Percentiles rank a stretch among this genome's conserved stretches.
phyloP scores from a whole-genome alignment of 2,797 vertebrate genomes.

The Sebastiscus albofasciatus region DNA sequence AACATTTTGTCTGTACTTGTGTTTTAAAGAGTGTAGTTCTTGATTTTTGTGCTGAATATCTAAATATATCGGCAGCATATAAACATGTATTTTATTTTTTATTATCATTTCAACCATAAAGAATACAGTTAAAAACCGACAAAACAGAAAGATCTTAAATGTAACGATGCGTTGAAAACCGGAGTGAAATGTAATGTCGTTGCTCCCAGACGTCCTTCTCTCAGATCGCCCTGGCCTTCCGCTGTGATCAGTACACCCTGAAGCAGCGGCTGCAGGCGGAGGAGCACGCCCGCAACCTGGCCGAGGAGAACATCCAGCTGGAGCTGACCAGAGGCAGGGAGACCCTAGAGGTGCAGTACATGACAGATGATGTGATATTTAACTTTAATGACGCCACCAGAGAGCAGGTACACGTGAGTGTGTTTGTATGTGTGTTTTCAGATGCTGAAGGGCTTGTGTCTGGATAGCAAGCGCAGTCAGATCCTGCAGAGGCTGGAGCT shows the following conservation, averaged over 20 bases:
- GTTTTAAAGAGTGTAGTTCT: background rate
- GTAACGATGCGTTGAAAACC: background rate
- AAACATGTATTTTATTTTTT: background rate
- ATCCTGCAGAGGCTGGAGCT: conserved; percentile 83
- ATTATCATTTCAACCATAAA: background rate
- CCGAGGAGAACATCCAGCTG: conserved; percentile 87
- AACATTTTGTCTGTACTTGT: background rate
- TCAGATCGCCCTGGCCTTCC: conserved; percentile 79
- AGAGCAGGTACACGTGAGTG: background rate
- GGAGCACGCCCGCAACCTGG: conserved; percentile 84
- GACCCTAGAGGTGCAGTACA: conserved; percentile 81
- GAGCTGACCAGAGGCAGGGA: conserved; percentile 84
- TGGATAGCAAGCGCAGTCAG: conserved; percentile 73
- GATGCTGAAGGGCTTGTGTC: conserved; percentile 81
- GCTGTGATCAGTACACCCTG: conserved; percentile 84
- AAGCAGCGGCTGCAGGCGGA: conserved; percentile 86
- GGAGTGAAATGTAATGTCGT: background rate
- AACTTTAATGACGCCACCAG: background rate
- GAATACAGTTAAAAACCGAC: background rate
- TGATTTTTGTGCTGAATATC: background rate
- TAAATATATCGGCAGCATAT: background rate
- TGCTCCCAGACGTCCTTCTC: conserved; percentile 72
- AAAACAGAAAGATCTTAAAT: background rate
- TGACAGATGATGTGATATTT: background rate
- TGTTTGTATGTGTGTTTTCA: conserved; percentile 55